Percentiles rank a stretch among this genome's conserved stretches.
phyloP scores from a whole-genome alignment of 2,113 vertebrate species.

The Microtus richardsoni region DNA sequence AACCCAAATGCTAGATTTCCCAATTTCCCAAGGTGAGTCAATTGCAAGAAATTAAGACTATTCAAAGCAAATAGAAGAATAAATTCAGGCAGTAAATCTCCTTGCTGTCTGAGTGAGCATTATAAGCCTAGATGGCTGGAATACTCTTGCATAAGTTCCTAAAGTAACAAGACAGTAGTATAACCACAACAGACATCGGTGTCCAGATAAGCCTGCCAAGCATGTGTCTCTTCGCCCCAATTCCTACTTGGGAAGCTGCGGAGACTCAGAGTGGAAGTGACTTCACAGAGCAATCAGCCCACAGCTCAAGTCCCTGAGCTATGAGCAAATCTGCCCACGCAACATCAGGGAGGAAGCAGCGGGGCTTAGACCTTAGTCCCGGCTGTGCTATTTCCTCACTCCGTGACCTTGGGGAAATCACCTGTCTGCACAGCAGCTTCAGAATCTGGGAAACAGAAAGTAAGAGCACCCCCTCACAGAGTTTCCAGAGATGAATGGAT shows the following conservation, averaged over 20 bases:
- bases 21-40: constrained; percentile 29
- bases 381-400: neutral
- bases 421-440: neutral
- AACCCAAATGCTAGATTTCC: constrained; percentile 38
- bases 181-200: neutral
- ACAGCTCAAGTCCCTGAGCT: neutral
- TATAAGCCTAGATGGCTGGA: neutral
- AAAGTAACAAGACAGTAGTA: neutral
- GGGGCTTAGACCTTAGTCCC: too few species aligned
- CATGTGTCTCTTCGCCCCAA: neutral
- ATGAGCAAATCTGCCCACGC: neutral
- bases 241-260: neutral
- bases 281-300: neutral
- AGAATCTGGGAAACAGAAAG: neutral
- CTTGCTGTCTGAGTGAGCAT: neutral
- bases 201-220: neutral
- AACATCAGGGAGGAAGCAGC: neutral
- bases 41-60: neutral
- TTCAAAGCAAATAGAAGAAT: neutral
- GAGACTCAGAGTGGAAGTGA: neutral
- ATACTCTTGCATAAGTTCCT: neutral
- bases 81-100: neutral
- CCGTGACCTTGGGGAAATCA: neutral
- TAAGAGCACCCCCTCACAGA: neutral
- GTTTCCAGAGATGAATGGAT: neutral